Evolutionary conservation across 2,797 vertebrate species (phyloP).

Genomic region (Clarias laeviceps): DNA sequence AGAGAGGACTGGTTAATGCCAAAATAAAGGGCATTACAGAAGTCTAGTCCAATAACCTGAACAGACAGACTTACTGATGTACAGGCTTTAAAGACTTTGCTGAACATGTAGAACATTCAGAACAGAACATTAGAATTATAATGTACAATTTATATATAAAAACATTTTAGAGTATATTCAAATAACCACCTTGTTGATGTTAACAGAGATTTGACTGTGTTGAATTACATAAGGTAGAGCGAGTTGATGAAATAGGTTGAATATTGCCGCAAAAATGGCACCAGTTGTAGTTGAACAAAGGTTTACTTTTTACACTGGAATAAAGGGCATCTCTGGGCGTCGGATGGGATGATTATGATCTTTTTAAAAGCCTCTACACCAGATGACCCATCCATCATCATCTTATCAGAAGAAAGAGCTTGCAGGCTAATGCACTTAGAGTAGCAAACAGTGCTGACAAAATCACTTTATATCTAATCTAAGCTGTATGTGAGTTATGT

Average conservation of each 20-base stretch:
- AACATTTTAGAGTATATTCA: too few species aligned
- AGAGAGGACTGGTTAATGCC: too few species aligned
- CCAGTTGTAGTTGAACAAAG: slow-evolving; percentile 1
- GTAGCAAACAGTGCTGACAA: slow-evolving; percentile 13
- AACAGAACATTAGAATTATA: background rate
- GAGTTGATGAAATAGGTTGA: background rate
- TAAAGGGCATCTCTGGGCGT: background rate
- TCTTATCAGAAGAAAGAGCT: background rate
- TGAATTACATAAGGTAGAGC: background rate
- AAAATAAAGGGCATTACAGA: too few species aligned
- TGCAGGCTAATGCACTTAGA: slow-evolving; percentile 13
- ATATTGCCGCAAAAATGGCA: background rate
- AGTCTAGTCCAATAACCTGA: too few species aligned
- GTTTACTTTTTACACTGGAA: background rate
- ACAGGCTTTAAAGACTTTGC: background rate
- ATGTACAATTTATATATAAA: background rate
- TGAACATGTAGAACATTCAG: background rate
- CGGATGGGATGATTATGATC: background rate
- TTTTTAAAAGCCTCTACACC: slow-evolving; percentile 15
- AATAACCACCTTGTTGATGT: background rate
- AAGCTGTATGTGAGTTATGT: background rate
- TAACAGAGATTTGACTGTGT: background rate
- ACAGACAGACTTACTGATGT: background rate
- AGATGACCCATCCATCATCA: slow-evolving; percentile 6
- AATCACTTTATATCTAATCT: background rate